Base-by-base conservation (phyloP, 2,888 invertebrate species). In the Plagiodera versicolora region DNA sequence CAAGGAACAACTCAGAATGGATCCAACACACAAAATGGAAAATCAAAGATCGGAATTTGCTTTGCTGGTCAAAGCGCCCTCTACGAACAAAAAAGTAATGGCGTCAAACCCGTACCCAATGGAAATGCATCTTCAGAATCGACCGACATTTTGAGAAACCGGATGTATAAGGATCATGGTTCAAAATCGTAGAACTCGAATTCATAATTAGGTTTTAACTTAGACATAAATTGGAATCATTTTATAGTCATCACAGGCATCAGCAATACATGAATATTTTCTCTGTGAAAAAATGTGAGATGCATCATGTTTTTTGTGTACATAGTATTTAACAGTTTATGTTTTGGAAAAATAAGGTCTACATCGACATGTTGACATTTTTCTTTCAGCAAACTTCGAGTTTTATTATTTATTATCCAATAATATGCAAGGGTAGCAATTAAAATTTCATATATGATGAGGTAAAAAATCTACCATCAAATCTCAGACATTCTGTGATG, bases 111-210 rank as follows among this genome's bases (percentile, higher is more conserved):
- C 65, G 81, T 83, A 74, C 75, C 79, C 1, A 83, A 82, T 11
- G 82, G 83, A 18, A 84, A 84, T 72, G 83, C 83, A 48, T 79
- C 83, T 8, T 71, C 74, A 14, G 72, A 74, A n/a, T 70, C 67
- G 4, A 80, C 79, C 62, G 77, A 74, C 20, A 79, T 79, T 6
- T 68, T 84, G 11, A 79, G 83, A 65, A 84, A 83, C 61, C 76
- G 84, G 18, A 83, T 81, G 14, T 83, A 81, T 67, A 81, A 83
- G 60, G 80, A 82, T 63, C 81, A 62, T 46, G 44, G 57, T 17
- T 57, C 48, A 24, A 63, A 56, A 49, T 32, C 57, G 24, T 65
- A 58, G 49, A 35, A 14, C 6, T 53, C 24, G 44, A 20, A 39
- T n/a, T 39, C 48, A 10, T 5, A 60, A 57, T 39, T 60, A 51